Evolutionary conservation across 2,888 invertebrate species (phyloP), one percentile per base, ranked within the genome.

Genomic region (Pristionchus fissidentatus): DNA sequence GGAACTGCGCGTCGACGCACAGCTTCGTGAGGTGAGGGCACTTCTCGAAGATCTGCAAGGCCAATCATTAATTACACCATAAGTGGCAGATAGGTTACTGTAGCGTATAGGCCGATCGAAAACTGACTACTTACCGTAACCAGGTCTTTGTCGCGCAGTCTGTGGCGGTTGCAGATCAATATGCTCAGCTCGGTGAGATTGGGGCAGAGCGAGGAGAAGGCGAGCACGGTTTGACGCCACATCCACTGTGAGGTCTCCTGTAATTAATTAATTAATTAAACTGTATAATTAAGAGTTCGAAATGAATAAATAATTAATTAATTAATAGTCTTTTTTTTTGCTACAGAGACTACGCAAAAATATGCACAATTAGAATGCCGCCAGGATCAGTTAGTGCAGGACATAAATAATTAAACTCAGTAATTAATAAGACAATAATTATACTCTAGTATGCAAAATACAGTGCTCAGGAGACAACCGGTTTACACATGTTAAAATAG

Each of bases 221-320:
- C 77, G 38, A 87, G 84, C 7, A 89, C 87, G 4, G 87, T 87
- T 82, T 89, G 89, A 0, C 89, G 83, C 89, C 89, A 89, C 32
- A 85, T 83, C 87, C 89, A 88, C 83, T 89, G 89, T 7, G 88
- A 86, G 22, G 86, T 87, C 57, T 88, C 87, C 83, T 86, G 81
- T 19, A 86, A 62, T n/a, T 46, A n/a, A 83, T 19, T 13, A 66
- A 66, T 26, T 26, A 15, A 26, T 66, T 66, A n/a, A n/a, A n/a
- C n/a, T n/a, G n/a, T n/a, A n/a, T n/a, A n/a, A n/a, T n/a, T n/a
- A n/a, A n/a, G n/a, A n/a, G n/a, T n/a, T n/a, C 32, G 32, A 26
- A 22, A 29, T 13, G 26, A 32, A 66, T 83, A 38, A 32, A 35
- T n/a, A 32, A 35, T 41, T n/a, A 13, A 80, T 10, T 38, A 55